Percentiles rank a stretch among this genome's conserved stretches.
These are phyloP conservation scores for Chelon auratus DNA, from an alignment of 2,797 vertebrate species.

Conservation along the genomic window DNA sequence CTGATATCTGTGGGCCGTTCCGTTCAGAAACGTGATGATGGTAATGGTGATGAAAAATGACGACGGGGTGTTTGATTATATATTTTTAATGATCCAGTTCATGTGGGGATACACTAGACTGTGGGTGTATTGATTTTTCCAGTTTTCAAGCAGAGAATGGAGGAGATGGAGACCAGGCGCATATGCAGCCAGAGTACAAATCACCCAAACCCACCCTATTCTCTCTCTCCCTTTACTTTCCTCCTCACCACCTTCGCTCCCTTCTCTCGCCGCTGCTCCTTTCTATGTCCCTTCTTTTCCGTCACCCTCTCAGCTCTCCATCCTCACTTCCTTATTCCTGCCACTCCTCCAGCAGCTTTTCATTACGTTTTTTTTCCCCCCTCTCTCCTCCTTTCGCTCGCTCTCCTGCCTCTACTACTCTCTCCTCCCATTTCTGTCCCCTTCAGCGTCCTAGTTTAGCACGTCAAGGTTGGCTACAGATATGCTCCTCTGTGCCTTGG, in stretches of 20 bases:
- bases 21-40: constrained; percentile 48
- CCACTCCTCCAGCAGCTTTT: constrained; percentile 73
- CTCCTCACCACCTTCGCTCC: constrained; percentile 51
- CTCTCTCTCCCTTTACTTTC: constrained; percentile 55
- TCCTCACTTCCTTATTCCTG: constrained; percentile 74
- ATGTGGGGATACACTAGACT: constrained; percentile 74
- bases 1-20: constrained; percentile 4
- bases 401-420: constrained; percentile 58
- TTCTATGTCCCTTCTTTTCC: constrained; percentile 57
- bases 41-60: constrained; percentile 71
- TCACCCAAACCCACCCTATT: constrained; percentile 61
- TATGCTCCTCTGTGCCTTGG: constrained; percentile 80
- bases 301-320: constrained; percentile 66
- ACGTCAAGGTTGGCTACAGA: constrained; percentile 88
- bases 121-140: constrained; percentile 80
- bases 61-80: constrained; percentile 67
- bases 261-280: constrained; percentile 35
- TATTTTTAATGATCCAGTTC: constrained; percentile 80
- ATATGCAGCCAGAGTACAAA: constrained; percentile 78
- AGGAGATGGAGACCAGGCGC: constrained; percentile 74
- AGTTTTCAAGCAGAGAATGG: constrained; percentile 75
- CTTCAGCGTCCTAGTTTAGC: constrained; percentile 87
- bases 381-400: constrained; percentile 32
- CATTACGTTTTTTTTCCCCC: constrained; percentile 41
- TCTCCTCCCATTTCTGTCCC: constrained; percentile 81